phyloP scores from a whole-genome alignment of 2,888 invertebrate genomes.

The Peribatodes rhomboidaria region DNA sequence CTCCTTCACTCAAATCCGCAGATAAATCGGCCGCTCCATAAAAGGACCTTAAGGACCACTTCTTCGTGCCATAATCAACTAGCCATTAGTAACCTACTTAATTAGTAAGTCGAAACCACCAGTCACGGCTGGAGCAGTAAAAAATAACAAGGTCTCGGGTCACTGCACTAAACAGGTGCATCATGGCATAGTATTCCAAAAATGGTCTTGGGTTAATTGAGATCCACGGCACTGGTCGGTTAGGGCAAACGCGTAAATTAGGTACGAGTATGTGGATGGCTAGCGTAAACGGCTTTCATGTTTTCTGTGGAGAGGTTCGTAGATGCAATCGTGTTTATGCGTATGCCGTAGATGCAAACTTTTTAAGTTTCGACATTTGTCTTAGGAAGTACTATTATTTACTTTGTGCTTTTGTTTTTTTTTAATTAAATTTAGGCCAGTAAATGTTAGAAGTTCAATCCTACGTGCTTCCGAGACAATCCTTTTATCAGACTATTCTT shows the following conservation, averaged over 20 bases:
- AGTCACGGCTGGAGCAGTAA: conserved; percentile 6
- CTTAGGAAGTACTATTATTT: no score
- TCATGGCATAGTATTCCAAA: conserved; percentile 29
- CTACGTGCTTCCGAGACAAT: no score
- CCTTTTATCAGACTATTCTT: no score
- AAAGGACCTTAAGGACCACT: background rate
- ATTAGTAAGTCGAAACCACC: conserved; percentile 16
- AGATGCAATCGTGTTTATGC: background rate
- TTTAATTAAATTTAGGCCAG: no score
- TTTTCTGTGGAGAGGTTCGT: background rate
- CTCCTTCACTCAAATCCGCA: background rate
- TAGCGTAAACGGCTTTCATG: conserved; percentile 9
- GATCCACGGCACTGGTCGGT: conserved; percentile 31
- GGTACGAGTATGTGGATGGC: background rate
- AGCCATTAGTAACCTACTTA: conserved; percentile 1
- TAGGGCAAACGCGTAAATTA: conserved; percentile 29
- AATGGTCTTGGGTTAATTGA: conserved; percentile 39
- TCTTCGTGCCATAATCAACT: conserved; percentile 5
- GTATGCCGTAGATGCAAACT: no score
- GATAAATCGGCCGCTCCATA: background rate
- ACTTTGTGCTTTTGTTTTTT: background rate
- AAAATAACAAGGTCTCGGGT: conserved; percentile 25
- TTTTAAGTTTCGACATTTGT: no score
- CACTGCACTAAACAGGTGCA: conserved; percentile 36
- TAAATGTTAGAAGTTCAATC: no score